Evolutionary conservation across 2,113 vertebrate genomes (phyloP).

Genomic region (Paramormyrops kingsleyae): DNA sequence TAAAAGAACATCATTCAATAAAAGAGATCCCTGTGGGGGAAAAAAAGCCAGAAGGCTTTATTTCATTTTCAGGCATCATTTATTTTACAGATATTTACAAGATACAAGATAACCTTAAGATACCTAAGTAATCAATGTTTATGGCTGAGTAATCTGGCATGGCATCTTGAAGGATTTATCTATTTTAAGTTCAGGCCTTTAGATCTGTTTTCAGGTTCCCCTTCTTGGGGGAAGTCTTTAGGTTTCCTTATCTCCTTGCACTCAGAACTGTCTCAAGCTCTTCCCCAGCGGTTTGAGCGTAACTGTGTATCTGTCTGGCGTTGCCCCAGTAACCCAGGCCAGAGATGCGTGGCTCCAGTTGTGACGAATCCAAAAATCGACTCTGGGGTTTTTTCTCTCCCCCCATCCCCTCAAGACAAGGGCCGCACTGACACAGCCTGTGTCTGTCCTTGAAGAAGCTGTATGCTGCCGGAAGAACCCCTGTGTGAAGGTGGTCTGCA

Average conservation of each 20-base stretch:
- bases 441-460: neutral
- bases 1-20: too few relatives aligned
- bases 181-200: neutral
- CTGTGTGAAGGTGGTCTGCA: neutral
- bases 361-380: neutral
- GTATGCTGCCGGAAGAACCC: neutral
- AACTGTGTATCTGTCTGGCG: neutral
- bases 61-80: neutral
- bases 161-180: neutral
- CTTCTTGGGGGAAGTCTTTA: neutral
- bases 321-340: neutral
- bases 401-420: neutral
- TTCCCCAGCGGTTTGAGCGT: neutral
- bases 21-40: too few relatives aligned
- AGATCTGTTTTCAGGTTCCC: neutral
- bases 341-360: neutral
- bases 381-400: neutral
- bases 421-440: neutral
- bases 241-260: neutral
- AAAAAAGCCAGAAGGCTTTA: neutral
- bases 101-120: too few relatives aligned
- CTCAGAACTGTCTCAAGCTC: neutral
- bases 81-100: neutral
- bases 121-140: neutral
- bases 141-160: neutral